Evolutionary conservation across 2,113 vertebrate species (phyloP).

Genomic region (Syrmaticus mikado): DNA sequence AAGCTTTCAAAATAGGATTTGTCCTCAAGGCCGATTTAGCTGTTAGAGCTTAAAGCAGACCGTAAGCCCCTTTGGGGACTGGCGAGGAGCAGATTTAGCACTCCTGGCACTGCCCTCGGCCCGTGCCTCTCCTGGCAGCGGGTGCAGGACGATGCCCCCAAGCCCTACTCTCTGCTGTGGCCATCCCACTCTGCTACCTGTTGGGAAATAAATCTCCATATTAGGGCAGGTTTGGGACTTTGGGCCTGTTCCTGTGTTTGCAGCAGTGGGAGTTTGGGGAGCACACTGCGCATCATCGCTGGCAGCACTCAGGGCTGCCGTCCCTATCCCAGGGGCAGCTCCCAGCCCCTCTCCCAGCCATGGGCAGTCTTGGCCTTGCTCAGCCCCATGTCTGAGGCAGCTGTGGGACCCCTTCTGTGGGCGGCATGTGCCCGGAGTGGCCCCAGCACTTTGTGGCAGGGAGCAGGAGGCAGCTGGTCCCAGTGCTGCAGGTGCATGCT

Average conservation of each 20-base stretch:
- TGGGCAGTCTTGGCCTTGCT: not conserved
- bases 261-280: not conserved
- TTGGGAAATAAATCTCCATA: not conserved
- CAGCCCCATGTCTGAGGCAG: not conserved
- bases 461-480: not conserved
- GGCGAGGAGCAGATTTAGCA: not conserved
- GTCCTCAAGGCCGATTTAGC: constrained; percentile 63
- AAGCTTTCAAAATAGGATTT: constrained; percentile 72
- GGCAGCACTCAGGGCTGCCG: no score
- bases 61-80: not conserved
- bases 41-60: constrained; percentile 57
- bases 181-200: not conserved
- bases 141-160: not conserved
- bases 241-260: not conserved
- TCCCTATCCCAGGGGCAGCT: not conserved
- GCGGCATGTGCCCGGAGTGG: not conserved
- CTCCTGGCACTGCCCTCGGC: not conserved
- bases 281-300: not conserved
- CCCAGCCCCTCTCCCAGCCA: not conserved
- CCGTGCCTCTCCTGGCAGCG: not conserved
- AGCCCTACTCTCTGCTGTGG: not conserved
- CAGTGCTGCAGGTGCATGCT: rapidly evolving
- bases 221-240: not conserved
- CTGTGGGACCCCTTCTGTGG: not conserved
- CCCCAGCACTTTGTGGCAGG: not conserved